Percentiles rank a stretch among this genome's conserved stretches.
Evolutionary conservation across 2,888 invertebrate genomes (phyloP).

Genomic region (Aleiodes testaceus): DNA sequence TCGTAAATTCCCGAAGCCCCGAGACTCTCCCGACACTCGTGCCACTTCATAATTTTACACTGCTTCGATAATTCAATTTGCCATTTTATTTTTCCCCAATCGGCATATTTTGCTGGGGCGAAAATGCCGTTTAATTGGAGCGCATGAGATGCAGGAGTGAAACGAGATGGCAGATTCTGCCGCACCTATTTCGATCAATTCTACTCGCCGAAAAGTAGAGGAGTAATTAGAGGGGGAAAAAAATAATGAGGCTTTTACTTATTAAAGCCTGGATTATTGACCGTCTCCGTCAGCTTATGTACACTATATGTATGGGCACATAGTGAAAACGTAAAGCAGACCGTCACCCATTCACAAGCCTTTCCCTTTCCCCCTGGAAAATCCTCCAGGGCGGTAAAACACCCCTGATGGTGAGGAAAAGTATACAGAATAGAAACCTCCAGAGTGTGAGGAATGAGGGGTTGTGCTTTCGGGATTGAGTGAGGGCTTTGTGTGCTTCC

Average conservation of each 20-base stretch:
- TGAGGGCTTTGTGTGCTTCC: slow-evolving; percentile 31
- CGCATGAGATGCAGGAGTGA: too few relatives aligned
- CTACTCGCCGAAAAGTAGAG: neutral
- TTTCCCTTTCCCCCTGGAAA: slow-evolving; percentile 13
- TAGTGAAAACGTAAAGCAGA: slow-evolving; percentile 46
- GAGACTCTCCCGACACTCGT: neutral
- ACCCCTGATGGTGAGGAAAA: slow-evolving; percentile 38
- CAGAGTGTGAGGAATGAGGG: slow-evolving; percentile 24
- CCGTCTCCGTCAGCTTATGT: neutral
- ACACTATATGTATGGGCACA: slow-evolving; percentile 17
- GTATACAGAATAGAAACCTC: slow-evolving; percentile 26
- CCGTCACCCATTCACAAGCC: slow-evolving; percentile 52
- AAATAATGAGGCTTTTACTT: neutral
- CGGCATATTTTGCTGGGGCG: too few relatives aligned
- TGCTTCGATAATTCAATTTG: too few relatives aligned
- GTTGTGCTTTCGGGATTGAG: too few relatives aligned
- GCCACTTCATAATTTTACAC: neutral
- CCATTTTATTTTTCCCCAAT: too few relatives aligned
- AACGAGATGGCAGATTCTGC: neutral
- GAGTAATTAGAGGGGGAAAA: neutral
- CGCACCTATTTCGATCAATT: neutral
- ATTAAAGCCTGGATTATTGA: slow-evolving; percentile 3
- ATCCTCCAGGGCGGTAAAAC: slow-evolving; percentile 43
- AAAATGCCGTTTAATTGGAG: too few relatives aligned
- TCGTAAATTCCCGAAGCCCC: neutral